Evolutionary conservation across 1,140 invertebrate species (phyloP), one percentile per base, ranked within the genome.

Genomic region (Drosophila pseudoananassae): DNA sequence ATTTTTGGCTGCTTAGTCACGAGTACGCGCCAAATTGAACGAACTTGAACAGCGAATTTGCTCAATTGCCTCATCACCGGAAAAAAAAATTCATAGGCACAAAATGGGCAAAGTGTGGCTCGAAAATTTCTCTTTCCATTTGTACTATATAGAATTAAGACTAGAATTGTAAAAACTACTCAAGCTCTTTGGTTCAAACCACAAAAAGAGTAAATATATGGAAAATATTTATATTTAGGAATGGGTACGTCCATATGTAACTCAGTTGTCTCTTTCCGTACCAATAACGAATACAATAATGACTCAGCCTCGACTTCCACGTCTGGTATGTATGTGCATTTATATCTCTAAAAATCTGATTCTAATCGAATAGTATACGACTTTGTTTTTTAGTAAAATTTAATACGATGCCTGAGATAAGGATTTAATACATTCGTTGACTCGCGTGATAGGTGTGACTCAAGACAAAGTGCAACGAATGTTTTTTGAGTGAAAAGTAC

Each of bases 1-100:
- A 40, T 40, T 40, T 40, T 10, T 31, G 25, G 25, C 25, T 27
- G 25, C 25, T 27, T 27, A 27, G 25, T 27, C 25, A 27, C 25
- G 25, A 27, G 6, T 1, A 27, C 25, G 1, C 25, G 5, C 6
- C 25, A 27, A 27, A 27, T 27, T 4, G 25, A 27, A 27, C 25
- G 25, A 31, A 33, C 73, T 73, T 57, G 43, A 59, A 66, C 33
- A 55, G 33, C 61, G 29, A 56, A 23, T 53, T 56, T 14, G 49
- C 58, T 64, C 58, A 77, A 58, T 71, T 78, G 27, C 50, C 27
- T 54, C 49, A 51, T 43, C 33, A 71, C 55, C 9, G 8, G 38
- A 38, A 57, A 25, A 57, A 25, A 36, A 65, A 60, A 27, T 52
- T 55, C 46, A 53, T 49, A 4, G 47, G 43, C 43, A 47, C 46